Percentiles rank a stretch among this genome's conserved stretches.
phyloP scores from a whole-genome alignment of 2,113 vertebrate species.

The Castor canadensis region DNA sequence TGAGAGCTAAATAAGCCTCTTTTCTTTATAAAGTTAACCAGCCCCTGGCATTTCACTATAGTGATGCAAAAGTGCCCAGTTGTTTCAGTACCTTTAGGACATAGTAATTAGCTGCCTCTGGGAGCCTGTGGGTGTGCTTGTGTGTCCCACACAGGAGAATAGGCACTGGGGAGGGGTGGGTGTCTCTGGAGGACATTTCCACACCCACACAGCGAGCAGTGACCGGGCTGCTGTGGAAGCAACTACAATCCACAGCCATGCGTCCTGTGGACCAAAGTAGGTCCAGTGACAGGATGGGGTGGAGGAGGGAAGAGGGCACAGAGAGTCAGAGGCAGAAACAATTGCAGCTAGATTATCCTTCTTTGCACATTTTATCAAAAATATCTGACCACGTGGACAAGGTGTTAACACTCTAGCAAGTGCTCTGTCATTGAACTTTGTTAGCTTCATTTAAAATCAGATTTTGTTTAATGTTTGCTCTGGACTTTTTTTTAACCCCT shows the following conservation, averaged over 20 bases:
- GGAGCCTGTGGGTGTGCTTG: neutral
- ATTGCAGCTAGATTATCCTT: neutral
- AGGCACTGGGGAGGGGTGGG: neutral
- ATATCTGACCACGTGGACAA: too few relatives aligned
- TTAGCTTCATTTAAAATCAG: neutral
- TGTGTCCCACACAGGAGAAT: neutral
- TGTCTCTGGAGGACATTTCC: neutral
- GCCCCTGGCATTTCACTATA: neutral
- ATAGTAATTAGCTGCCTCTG: neutral
- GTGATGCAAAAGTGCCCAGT: neutral
- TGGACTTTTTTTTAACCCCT: neutral
- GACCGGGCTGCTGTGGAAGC: too few relatives aligned
- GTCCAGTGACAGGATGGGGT: neutral
- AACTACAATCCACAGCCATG: too few relatives aligned
- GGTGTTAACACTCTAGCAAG: neutral
- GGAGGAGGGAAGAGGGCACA: neutral
- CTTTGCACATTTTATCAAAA: neutral
- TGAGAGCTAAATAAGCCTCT: too few relatives aligned
- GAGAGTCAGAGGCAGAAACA: neutral
- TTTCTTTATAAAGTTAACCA: neutral
- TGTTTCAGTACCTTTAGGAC: neutral
- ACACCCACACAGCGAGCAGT: neutral
- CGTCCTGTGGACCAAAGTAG: too few relatives aligned
- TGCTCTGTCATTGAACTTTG: neutral
- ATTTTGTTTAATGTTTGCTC: neutral